Percentiles rank a stretch among this genome's conserved stretches.
These are phyloP conservation scores for Hyposoter dolosus DNA, from an alignment of 2,888 invertebrate species.

Conservation along the genomic window DNA sequence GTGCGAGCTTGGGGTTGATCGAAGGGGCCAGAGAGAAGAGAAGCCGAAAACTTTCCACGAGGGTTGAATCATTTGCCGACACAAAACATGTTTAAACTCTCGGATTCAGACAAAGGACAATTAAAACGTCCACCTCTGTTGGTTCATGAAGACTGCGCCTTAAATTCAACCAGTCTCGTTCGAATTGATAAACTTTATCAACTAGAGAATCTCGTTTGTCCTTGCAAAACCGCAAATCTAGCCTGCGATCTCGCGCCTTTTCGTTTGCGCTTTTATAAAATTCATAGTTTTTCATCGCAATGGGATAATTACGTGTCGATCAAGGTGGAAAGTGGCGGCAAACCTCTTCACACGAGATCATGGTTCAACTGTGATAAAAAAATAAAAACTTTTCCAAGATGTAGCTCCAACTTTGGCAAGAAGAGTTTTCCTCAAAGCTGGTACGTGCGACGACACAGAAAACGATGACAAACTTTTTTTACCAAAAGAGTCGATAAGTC, in stretches of 20 bases:
- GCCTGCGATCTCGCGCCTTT: too few species aligned
- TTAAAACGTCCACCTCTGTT: conserved; percentile 21
- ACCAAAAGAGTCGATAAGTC: conserved; percentile 63
- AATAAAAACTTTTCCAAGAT: conserved; percentile 41
- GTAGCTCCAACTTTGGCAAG: conserved; percentile 27
- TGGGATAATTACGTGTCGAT: conserved; percentile 1
- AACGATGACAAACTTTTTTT: conserved; percentile 63
- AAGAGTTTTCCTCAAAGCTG: conserved; percentile 43
- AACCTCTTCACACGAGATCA: conserved; percentile 54
- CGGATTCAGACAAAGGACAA: background rate
- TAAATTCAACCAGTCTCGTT: background rate
- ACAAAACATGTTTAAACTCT: conserved; percentile 27
- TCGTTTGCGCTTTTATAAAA: background rate
- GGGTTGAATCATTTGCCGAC: conserved; percentile 42
- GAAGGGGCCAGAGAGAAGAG: conserved; percentile 20
- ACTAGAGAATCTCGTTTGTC: background rate
- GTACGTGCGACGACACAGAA: conserved; percentile 26
- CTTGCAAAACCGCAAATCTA: background rate
- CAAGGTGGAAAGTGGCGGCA: conserved; percentile 48
- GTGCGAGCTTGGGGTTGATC: conserved; percentile 34
- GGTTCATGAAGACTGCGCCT: background rate
- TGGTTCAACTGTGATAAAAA: conserved; percentile 7
- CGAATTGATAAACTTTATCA: background rate
- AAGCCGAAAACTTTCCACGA: conserved; percentile 33
- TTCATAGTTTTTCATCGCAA: background rate